A percentile compares a stretch with the other conserved stretches of the same genome.
Conservation (phyloP, 1,140 invertebrate species). For the Hypothenemus hampei region DNA sequence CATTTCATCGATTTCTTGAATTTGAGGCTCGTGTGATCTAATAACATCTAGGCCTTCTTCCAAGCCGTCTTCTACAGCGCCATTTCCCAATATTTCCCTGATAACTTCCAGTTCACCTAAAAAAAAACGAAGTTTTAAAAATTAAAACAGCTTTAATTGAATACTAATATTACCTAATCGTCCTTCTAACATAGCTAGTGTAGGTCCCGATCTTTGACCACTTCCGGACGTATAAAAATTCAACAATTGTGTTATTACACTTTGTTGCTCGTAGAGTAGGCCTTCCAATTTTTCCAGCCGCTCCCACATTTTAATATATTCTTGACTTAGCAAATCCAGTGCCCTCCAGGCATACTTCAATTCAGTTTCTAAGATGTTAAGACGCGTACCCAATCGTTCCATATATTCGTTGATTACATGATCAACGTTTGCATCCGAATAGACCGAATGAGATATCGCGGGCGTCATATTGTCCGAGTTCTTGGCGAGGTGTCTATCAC, state of each 20-base stretch:
- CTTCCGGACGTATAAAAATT: slow-evolving; percentile 60
- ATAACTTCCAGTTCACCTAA: slow-evolving; percentile 53
- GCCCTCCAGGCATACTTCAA: slow-evolving; percentile 88
- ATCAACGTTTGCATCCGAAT: slow-evolving; percentile 51
- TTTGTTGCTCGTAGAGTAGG: slow-evolving; percentile 82
- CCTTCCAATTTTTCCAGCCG: slow-evolving; percentile 86
- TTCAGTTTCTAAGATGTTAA: slow-evolving; percentile 84
- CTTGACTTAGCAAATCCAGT: slow-evolving; percentile 81
- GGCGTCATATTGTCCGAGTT: slow-evolving; percentile 38
- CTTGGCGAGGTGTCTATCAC: slow-evolving; percentile 33
- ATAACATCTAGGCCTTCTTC: slow-evolving; percentile 56
- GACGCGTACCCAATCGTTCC: slow-evolving; percentile 77
- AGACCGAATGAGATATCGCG: slow-evolving; percentile 29
- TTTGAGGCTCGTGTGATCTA: slow-evolving; percentile 40
- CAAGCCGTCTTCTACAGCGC: slow-evolving; percentile 55
- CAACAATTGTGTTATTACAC: slow-evolving; percentile 83
- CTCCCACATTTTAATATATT: slow-evolving; percentile 93
- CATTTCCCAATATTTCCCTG: slow-evolving; percentile 56
- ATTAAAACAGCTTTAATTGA: slow-evolving; percentile 1
- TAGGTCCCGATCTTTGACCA: slow-evolving; percentile 31
- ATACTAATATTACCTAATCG: slow-evolving; percentile 27
- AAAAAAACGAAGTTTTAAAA: background rate
- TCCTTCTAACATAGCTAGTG: slow-evolving; percentile 26
- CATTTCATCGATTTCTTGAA: slow-evolving; percentile 52
- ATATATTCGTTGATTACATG: slow-evolving; percentile 81